phyloP scores from a whole-genome alignment of 2,797 vertebrate species.

The Macropus fuliginosus region DNA sequence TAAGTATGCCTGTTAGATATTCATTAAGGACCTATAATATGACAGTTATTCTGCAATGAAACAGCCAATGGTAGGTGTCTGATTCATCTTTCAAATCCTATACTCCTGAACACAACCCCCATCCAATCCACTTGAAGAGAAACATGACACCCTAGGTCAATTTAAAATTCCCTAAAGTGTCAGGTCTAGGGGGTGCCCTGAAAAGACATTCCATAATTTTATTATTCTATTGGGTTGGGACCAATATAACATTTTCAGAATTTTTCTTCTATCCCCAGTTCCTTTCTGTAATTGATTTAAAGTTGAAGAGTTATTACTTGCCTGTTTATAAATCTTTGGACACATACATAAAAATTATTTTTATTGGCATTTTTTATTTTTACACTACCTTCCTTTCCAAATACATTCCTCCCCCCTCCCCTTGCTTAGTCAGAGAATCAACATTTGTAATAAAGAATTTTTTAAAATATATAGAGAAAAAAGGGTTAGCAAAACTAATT shows the following conservation, averaged over 20 bases:
- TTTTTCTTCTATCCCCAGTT: background rate
- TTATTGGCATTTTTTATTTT: background rate
- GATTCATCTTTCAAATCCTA: background rate
- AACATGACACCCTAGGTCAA: background rate
- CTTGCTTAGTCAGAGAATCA: background rate
- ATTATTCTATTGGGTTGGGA: background rate
- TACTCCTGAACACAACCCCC: background rate
- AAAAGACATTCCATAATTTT: background rate
- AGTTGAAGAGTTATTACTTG: background rate
- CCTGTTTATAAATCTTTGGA: slow-evolving; percentile 2
- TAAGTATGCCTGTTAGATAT: background rate
- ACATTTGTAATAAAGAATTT: background rate
- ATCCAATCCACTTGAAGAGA: slow-evolving; percentile 11
- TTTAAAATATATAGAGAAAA: background rate
- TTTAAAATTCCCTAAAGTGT: background rate
- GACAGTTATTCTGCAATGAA: background rate
- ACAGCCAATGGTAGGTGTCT: slow-evolving; percentile 8
- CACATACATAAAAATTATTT: background rate
- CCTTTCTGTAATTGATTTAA: slow-evolving; percentile 42
- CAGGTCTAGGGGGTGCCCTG: background rate
- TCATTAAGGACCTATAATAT: no score
- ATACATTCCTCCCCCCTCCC: background rate
- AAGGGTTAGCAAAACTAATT: background rate
- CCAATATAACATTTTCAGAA: background rate
- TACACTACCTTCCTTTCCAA: background rate